Conservation (phyloP, 2,888 invertebrate genomes). For the Trissoscelio sp. region DNA sequence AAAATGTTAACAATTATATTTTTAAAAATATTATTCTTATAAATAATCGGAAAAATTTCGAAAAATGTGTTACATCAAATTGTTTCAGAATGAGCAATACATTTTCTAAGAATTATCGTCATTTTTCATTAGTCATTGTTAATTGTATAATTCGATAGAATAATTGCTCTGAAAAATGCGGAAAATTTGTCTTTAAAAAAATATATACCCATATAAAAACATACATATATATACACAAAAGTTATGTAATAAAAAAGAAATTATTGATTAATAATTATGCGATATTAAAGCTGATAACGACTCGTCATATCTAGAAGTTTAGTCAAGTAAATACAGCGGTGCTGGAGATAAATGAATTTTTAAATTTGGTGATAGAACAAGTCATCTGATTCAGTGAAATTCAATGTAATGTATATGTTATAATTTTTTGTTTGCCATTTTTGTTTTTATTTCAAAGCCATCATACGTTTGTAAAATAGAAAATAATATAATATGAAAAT, state of each 20-base stretch:
- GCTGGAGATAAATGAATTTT: slow-evolving; percentile 18
- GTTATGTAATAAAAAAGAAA: slow-evolving; percentile 25
- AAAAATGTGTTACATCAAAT: too few relatives aligned
- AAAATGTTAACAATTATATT: too few relatives aligned
- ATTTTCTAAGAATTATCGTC: neutral
- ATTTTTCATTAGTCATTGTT: too few relatives aligned
- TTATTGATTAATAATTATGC: slow-evolving; percentile 46
- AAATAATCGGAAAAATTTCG: too few relatives aligned
- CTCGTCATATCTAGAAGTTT: slow-evolving; percentile 7
- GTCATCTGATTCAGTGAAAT: too few relatives aligned
- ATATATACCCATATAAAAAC: too few relatives aligned
- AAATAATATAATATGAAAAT: slow-evolving; percentile 8
- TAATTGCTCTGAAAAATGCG: neutral
- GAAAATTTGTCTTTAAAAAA: neutral
- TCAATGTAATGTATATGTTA: too few relatives aligned
- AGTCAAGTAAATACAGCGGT: neutral
- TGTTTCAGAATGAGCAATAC: too few relatives aligned
- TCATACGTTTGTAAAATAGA: neutral
- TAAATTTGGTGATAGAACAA: neutral
- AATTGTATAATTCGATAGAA: neutral
- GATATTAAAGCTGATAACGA: slow-evolving; percentile 29
- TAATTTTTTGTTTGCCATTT: too few relatives aligned
- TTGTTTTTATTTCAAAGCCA: neutral
- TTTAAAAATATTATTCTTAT: too few relatives aligned
- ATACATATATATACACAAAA: neutral